phyloP scores from a whole-genome alignment of 2,888 invertebrate genomes.

The Ophioninae sp. region DNA sequence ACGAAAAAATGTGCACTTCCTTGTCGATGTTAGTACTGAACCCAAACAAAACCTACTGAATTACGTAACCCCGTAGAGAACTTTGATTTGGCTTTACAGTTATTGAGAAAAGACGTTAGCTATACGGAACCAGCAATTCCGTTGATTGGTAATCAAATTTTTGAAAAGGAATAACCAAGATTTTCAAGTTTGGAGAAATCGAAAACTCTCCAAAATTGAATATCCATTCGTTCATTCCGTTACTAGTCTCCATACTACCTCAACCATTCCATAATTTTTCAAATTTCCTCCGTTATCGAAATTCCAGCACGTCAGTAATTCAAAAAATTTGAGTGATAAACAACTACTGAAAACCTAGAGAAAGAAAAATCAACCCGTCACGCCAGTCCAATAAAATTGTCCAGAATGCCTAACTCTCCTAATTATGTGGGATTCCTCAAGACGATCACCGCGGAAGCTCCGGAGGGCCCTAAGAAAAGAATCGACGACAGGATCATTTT shows the following conservation, averaged over 20 bases:
- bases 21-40: too few species aligned
- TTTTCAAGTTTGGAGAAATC: background rate
- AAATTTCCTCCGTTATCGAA: too few species aligned
- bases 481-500: slow-evolving; percentile 42
- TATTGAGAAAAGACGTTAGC: too few species aligned
- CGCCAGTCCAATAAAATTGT: background rate
- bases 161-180: too few species aligned
- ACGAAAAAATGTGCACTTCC: too few species aligned
- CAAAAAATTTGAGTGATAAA: background rate
- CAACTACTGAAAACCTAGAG: background rate
- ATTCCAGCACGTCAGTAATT: too few species aligned
- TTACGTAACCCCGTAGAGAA: too few species aligned
- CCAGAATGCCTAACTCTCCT: background rate
- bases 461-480: slow-evolving; percentile 15
- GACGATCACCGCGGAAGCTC: slow-evolving; percentile 28
- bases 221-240: background rate
- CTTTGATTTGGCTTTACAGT: too few species aligned
- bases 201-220: background rate
- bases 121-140: too few species aligned
- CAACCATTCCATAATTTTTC: background rate
- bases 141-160: too few species aligned
- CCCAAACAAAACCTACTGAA: too few species aligned
- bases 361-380: background rate
- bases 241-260: background rate
- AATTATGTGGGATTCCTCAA: background rate